These are phyloP conservation scores for Ptycholaimellus sp. DNA, from an alignment of 2,888 invertebrate species.

Conservation along the genomic window DNA sequence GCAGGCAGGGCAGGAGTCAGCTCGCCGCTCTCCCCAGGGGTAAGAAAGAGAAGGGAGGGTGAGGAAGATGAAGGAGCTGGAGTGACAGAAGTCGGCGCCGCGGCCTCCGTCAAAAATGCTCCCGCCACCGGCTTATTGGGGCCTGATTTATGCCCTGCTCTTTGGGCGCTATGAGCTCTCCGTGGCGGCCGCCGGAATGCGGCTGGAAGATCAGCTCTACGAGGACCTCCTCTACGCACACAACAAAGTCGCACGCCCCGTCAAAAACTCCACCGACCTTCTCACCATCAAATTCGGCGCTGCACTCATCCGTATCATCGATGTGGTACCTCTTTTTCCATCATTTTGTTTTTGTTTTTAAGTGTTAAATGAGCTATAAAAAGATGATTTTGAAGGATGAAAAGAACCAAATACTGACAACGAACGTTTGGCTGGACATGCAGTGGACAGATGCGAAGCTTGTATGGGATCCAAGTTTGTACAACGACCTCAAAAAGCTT, in stretches of 20 bases:
- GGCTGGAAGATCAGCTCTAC: constrained; percentile 18
- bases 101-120: no score
- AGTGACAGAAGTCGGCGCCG: no score
- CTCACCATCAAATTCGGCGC: constrained; percentile 20
- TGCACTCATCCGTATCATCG: constrained; percentile 20
- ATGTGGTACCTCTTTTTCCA: constrained; percentile 12
- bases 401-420: constrained; percentile 22
- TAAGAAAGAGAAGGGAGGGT: no score
- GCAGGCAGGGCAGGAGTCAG: no score
- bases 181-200: no score
- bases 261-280: constrained; percentile 20
- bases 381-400: constrained; percentile 13
- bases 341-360: no score
- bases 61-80: no score
- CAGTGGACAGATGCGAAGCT: constrained; percentile 84
- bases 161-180: no score
- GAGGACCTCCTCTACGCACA: constrained; percentile 22
- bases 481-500: constrained; percentile 76
- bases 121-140: no score
- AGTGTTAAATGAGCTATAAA: no score
- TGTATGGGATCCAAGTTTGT: constrained; percentile 67
- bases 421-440: constrained; percentile 23
- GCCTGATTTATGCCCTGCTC: no score
- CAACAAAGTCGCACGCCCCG: constrained; percentile 19
- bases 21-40: no score